Base-by-base conservation (phyloP, 2,797 vertebrate species). In the Macropodus opercularis region DNA sequence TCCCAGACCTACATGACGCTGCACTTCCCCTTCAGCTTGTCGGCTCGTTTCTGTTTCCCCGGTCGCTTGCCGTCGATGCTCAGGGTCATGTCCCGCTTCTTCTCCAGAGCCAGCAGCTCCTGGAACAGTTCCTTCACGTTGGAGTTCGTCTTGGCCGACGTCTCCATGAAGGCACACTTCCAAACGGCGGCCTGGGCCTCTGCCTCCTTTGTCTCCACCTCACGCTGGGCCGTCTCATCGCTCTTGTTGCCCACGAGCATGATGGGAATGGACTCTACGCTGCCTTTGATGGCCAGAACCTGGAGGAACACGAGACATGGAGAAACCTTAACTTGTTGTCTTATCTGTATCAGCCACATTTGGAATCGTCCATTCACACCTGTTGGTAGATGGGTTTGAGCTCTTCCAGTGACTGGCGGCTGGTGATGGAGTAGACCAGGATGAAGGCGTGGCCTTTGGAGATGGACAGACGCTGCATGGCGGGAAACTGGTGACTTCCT, bases 181-280 rank as follows among this genome's bases (percentile, higher is more conserved):
- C 96, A 98, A 73, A 91, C 77, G 70, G 90, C 85, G 43, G 96
- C 96, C 92, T 96, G 52, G 0, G 95, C 93, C 80, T 96, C 95
- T 0, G 94, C 95, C 21, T 95, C 95, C 32, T 90, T 85, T 8
- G 89, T 91, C 72, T 95, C 93, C 86, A 97, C 94, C 88, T 97
- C 96, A 1, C 96, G 90, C 87, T 95, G 94, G 4, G 77, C 69
- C 2, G 89, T 94, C 87, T 98, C 96, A 1, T 98, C 96, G 0
- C 95, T 96, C 88, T 98, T 98, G 92, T 98, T 97, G 49, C 95
- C 96, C 76, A 97, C 96, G 26, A 98, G 93, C 96, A 98, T 97
- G 89, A 98, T 93, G 29, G 96, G 96, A 77, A 97, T 95, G 87
- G 90, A 92, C 80, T 98, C 96, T 86, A 95, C 90, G n/a, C 89